Base-by-base conservation (phyloP, 1,140 invertebrate genomes). In the Stegodyphus dumicola region DNA sequence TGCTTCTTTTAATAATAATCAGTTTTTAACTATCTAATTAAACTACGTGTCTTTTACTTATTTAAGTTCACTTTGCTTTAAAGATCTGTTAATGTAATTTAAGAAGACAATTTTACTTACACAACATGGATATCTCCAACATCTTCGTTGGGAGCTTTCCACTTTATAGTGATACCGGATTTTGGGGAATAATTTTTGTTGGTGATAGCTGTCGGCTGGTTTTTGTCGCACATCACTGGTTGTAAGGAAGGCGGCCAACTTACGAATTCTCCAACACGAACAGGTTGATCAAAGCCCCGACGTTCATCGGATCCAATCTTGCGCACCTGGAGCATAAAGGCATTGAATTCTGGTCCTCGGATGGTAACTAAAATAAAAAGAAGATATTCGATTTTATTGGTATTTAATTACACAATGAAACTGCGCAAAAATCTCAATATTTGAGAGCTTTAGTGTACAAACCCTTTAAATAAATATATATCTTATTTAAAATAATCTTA, bases 301-400 rank as follows among this genome's bases (percentile, higher is more conserved):
- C 76, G 75, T 17, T 86, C 84, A 13, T 78, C 76, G 6, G 75
- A n/a, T 4, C 84, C 84, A 6, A 86, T 73, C 49, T 86, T 77
- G 6, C 84, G 84, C 10, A 86, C 84, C 65, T 86, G 84, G 6
- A 86, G 84, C 75, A 86, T 86, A 17, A 86, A 77, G 6, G 84
- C 75, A 10, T 78, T 77, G 51, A 86, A 86, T 6, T 86, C 84
- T 52, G 71, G 80, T 17, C 75, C 75, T 0, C 69, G 75, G 66
- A 86, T 66, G 6, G 75, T 86, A 10, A 86, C 84, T 86, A 76
- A 6, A 86, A 86, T 17, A 15, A 76, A 56, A 54, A 33, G 67
- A 7, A 69, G 33, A 3, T 3, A 69, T 69, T 1, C 7, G 53
- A 73, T 73, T 9, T 13, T 10, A n/a, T 5, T 73, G 33, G 0